Evolutionary conservation across 2,113 vertebrate species (phyloP).

Genomic region (Peucedramus taeniatus): DNA sequence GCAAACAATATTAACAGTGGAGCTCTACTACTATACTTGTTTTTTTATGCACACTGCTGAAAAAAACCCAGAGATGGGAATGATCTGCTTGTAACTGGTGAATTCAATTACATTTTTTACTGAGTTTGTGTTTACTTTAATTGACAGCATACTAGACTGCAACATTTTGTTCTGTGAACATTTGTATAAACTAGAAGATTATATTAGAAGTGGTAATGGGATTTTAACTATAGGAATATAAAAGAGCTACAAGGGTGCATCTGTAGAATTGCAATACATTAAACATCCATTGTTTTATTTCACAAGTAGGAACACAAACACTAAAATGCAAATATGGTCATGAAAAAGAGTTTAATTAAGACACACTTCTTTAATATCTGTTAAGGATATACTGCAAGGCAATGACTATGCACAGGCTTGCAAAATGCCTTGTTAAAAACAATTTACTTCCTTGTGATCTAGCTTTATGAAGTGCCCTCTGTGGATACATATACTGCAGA

Average conservation of each 20-base stretch:
- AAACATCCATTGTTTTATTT: neutral
- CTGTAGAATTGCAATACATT: neutral
- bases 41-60: neutral
- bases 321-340: neutral
- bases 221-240: neutral
- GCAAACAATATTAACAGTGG: neutral
- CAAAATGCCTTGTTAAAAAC: neutral
- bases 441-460: neutral
- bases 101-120: neutral
- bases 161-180: neutral
- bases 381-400: neutral
- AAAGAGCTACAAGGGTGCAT: neutral
- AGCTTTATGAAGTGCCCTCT: neutral
- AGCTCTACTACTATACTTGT: neutral
- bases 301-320: neutral
- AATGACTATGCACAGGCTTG: neutral
- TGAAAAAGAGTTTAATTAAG: neutral
- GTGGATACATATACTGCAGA: neutral
- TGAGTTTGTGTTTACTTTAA: neutral
- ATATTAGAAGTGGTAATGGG: neutral
- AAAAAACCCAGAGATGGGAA: neutral
- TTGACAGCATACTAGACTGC: neutral
- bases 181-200: neutral
- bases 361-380: neutral
- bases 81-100: neutral